Conservation (phyloP, 2,888 invertebrate species). For the Metallyticus violacea region DNA sequence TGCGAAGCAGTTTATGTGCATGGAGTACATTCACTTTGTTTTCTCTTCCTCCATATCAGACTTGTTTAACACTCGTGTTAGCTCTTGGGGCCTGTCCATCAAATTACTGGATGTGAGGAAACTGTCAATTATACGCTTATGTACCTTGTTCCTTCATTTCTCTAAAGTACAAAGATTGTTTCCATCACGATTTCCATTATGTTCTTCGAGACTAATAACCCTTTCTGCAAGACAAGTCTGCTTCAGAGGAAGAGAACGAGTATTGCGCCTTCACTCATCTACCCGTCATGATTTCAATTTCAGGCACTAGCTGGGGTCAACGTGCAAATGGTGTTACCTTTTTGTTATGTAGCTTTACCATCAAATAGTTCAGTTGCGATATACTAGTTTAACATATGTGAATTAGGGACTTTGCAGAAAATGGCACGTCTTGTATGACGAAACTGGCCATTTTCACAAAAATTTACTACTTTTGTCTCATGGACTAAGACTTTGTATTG, state of each 20-base stretch:
- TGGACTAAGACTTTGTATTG: too few species aligned
- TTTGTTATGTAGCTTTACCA: too few species aligned
- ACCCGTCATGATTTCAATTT: background rate
- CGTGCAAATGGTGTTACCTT: too few species aligned
- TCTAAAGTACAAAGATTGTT: background rate
- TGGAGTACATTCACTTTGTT: too few species aligned
- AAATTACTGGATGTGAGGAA: background rate
- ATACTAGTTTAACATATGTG: too few species aligned
- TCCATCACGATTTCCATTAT: background rate
- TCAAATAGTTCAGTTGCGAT: too few species aligned
- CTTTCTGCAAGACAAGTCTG: background rate
- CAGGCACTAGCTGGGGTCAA: background rate
- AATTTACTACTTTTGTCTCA: too few species aligned
- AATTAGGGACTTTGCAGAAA: too few species aligned
- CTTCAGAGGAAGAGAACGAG: background rate
- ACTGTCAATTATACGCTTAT: background rate
- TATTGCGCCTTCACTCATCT: background rate
- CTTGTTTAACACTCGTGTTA: too few species aligned
- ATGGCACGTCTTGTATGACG: too few species aligned
- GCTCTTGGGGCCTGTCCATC: background rate
- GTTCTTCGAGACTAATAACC: background rate
- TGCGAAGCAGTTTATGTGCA: background rate
- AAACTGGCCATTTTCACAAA: too few species aligned
- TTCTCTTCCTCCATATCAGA: background rate
- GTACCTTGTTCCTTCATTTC: background rate